Evolutionary conservation across 2,113 vertebrate species (phyloP).

Genomic region (Actenoides hombroni): DNA sequence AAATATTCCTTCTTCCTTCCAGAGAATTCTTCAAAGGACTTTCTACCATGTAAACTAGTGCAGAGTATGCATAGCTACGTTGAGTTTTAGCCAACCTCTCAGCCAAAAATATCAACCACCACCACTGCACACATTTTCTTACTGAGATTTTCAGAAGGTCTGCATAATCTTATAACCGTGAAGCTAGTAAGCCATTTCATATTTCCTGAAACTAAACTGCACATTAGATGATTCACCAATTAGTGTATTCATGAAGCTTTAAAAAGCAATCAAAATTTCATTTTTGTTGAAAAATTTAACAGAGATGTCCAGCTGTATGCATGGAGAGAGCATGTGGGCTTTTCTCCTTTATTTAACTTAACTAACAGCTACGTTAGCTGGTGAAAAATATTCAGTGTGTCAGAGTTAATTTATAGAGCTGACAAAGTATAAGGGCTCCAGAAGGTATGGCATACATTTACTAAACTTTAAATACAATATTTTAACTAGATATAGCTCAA

Average conservation of each 20-base stretch:
- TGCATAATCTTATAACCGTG: conserved; percentile 50
- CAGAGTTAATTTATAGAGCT: conserved; percentile 69
- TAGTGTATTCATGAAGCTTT: conserved; percentile 65
- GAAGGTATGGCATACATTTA: conserved; percentile 67
- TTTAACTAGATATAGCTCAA: conserved; percentile 54
- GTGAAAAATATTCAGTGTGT: conserved; percentile 69
- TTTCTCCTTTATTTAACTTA: conserved; percentile 56
- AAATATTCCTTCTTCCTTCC: conserved; percentile 4
- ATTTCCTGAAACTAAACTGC: conserved; percentile 64
- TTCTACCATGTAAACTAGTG: conserved; percentile 24
- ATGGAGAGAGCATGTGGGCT: conserved; percentile 57
- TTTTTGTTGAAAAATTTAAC: conserved; percentile 58
- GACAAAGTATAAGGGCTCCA: conserved; percentile 67
- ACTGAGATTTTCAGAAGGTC: conserved; percentile 58
- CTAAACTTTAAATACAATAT: conserved; percentile 63
- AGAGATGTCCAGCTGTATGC: conserved; percentile 63
- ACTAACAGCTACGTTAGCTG: conserved; percentile 59
- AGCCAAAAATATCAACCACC: conserved; percentile 66
- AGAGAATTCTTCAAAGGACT: conserved; percentile 37
- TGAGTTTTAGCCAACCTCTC: conserved; percentile 48
- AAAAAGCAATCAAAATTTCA: conserved; percentile 57
- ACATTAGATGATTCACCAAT: conserved; percentile 68
- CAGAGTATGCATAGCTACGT: conserved; percentile 15
- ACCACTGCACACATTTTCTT: conserved; percentile 60
- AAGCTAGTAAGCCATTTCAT: conserved; percentile 53